Base-by-base conservation (phyloP, 2,888 invertebrate genomes). In the Netelia virgata region DNA sequence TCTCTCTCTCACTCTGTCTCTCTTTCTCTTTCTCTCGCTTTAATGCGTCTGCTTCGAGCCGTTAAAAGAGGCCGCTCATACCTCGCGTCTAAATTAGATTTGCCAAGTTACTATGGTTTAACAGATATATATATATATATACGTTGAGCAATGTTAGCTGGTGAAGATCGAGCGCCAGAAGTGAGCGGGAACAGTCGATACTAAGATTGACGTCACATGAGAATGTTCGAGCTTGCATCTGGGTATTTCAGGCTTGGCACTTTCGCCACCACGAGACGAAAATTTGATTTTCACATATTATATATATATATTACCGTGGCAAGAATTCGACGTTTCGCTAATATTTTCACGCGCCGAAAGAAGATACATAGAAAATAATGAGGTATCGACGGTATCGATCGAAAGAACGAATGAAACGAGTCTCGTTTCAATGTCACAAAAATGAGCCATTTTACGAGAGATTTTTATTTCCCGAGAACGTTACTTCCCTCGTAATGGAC, bases 21-120 rank as follows among this genome's bases (percentile, higher is more conserved):
- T 78, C 72, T 53, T 59, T 36, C 81, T 81, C 73, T 63, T 55
- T 50, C 81, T 78, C 73, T 69, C 63, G 59, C 79, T 83, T 88
- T 87, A 89, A 88, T 87, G 87, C 81, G 87, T 87, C 86, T 87
- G 82, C 83, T 59, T 64, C 73, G 70, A 87, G 86, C 87, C 80
- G 87, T 88, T 87, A 86, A 86, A 82, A 86, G 85, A 80, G 73
- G 81, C 82, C 77, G 80, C 81, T 82, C 86, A 55, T 84, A 80
- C 79, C 78, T 75, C 57, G 74, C 64, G 57, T 81, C 82, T 81
- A 84, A 84, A 86, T 86, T 84, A 83, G 73, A 83, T 87, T 86
- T 63, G 72, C 82, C 77, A 64, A 76, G 59, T 75, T 74, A 47
- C 50, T 74, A 70, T 50, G 63, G 55, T 50, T 57, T 64, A 59